Percentiles rank a stretch among this genome's conserved stretches.
Evolutionary conservation across 2,888 invertebrate species (phyloP).

Genomic region (Cancer borealis): DNA sequence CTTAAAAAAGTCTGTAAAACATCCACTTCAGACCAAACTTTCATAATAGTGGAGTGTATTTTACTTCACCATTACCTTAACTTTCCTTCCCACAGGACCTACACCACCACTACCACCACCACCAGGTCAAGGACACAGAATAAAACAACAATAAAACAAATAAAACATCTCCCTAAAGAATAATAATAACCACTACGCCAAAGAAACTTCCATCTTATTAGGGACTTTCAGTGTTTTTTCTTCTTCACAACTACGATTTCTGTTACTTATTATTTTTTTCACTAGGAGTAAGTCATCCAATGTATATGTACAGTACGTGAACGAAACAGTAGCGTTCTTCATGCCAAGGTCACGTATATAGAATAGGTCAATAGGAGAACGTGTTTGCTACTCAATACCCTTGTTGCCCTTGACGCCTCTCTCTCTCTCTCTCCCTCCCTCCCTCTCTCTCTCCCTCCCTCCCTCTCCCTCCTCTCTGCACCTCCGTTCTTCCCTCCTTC

Average conservation of each 20-base stretch:
- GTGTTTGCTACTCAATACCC: not conserved
- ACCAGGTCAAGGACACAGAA: not conserved
- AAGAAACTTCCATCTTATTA: not conserved
- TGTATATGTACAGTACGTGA: not conserved
- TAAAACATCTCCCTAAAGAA: not conserved
- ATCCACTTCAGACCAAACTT: not conserved
- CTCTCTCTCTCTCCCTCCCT: not conserved
- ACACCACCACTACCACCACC: constrained; percentile 4
- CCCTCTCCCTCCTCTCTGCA: not conserved
- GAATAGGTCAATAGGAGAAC: not conserved
- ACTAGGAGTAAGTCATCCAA: not conserved
- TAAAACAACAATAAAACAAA: not conserved
- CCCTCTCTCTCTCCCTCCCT: not conserved
- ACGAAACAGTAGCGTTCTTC: not conserved
- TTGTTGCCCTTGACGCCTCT: not conserved
- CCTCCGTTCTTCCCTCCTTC: not conserved
- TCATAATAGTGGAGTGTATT: not conserved
- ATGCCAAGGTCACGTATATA: not conserved
- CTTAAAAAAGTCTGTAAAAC: not conserved
- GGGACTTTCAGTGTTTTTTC: not conserved
- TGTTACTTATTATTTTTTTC: not conserved
- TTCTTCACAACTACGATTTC: not conserved
- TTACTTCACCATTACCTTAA: not conserved
- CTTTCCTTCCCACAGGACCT: not conserved
- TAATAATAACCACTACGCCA: not conserved